Conservation (phyloP, 2,888 invertebrate genomes). For the Maniola hyperantus region DNA sequence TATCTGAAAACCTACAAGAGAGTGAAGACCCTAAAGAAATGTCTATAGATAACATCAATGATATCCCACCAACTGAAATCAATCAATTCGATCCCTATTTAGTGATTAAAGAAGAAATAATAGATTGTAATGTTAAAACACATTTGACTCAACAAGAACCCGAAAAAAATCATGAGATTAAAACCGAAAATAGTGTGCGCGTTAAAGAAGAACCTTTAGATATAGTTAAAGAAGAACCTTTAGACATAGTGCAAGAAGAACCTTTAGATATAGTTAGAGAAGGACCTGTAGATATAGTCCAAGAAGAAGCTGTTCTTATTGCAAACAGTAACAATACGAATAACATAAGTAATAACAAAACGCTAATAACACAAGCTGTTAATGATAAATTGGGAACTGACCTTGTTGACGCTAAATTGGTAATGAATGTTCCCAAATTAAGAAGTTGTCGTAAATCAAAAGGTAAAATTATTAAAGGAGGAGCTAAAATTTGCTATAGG, state of each 20-base stretch:
- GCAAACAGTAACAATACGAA: neutral
- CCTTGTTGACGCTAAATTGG: neutral
- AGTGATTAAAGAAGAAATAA: conserved; percentile 9
- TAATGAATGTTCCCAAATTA: neutral
- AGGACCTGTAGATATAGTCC: neutral
- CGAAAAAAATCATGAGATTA: neutral
- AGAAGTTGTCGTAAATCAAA: neutral
- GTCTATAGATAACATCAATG: neutral
- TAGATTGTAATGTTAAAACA: neutral
- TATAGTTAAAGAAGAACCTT: neutral
- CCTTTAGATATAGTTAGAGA: conserved; percentile 4
- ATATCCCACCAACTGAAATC: neutral
- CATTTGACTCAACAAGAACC: neutral
- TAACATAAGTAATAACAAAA: neutral
- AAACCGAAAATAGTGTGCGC: neutral
- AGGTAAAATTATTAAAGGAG: neutral
- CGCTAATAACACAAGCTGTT: neutral
- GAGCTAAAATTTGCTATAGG: neutral
- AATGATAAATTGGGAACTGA: neutral
- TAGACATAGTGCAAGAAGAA: conserved; percentile 11
- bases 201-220: conserved; percentile 13
- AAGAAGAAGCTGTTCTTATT: neutral
- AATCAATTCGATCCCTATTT: conserved; percentile 3
- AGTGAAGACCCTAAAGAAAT: neutral
- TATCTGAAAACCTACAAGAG: neutral